Base-by-base conservation (phyloP, 2,797 vertebrate species). In the Alfaro cultratus region DNA sequence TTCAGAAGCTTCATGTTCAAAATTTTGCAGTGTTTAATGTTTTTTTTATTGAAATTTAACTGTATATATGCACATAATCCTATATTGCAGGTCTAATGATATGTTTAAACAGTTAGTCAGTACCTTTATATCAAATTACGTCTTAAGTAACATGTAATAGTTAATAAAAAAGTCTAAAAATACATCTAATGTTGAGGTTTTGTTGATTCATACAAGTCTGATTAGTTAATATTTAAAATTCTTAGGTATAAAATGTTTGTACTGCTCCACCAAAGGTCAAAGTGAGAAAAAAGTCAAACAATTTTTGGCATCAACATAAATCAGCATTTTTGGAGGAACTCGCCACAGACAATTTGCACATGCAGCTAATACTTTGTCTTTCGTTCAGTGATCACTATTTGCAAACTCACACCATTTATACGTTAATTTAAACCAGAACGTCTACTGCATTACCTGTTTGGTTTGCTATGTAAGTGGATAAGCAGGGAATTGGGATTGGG, bases 241-340 rank as follows among this genome's bases (percentile, higher is more conserved):
- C 10, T 43, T 57, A 2, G 0, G 23, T 36, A 67, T 73, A 18
- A 43, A 46, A 23, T 43, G 3, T 47, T 12, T 68, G 23, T 0
- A 1, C 74, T 1, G 29, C 15, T 23, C 47, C 73, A 76, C 2
- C 18, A 10, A 11, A 64, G 57, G 80, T 87, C 81, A 85, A 13
- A 12, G 51, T 81, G 68, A 79, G 80, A 4, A 0, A 12, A 18
- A 53, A 29, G 47, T 41, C 34, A 70, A 64, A 74, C 45, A 51
- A 76, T 55, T 68, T 83, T n/a, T 60, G 68, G 49, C 36, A 82
- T 82, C 62, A 83, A 81, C 29, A 76, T 83, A 78, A 85, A 89
- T 88, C 60, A 62, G 55, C 26, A 13, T 34, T 46, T 75, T 72
- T 13, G 21, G 26, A 71, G 47, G 55, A 16, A 18, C 15, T 62